These are phyloP conservation scores for Drosophila helvetica DNA, from an alignment of 2,888 invertebrate species.

Conservation along the genomic window DNA sequence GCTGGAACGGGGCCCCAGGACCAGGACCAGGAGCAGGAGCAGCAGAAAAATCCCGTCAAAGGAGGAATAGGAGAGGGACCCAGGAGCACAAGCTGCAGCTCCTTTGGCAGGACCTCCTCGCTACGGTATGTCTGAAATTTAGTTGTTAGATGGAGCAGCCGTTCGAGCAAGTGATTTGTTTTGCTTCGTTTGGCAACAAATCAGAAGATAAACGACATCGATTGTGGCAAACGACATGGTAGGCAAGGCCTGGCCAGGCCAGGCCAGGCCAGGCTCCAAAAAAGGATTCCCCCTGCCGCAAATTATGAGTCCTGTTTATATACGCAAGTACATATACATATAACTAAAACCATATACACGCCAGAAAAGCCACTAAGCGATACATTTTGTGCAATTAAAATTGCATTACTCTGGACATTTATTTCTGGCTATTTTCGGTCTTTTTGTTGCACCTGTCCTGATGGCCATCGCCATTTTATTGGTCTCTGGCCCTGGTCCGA, in stretches of 20 bases:
- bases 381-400: constrained; percentile 60
- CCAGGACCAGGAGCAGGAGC: constrained; percentile 3
- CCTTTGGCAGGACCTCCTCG: constrained; percentile 28
- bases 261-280: constrained; percentile 23
- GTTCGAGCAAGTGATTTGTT: constrained; percentile 75
- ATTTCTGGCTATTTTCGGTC: constrained; percentile 24
- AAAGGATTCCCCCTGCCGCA: constrained; percentile 32
- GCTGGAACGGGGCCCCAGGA: constrained; percentile 13
- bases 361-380: constrained; percentile 6
- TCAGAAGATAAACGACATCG: constrained; percentile 78
- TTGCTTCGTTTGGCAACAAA: constrained; percentile 76
- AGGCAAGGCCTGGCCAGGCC: constrained; percentile 11
- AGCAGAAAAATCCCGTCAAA: constrained; percentile 50
- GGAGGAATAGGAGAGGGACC: background rate
- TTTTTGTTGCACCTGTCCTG: constrained; percentile 39
- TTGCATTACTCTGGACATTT: constrained; percentile 52
- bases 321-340: background rate
- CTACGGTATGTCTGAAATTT: constrained; percentile 26
- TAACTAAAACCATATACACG: too few relatives aligned
- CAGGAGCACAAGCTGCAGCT: constrained; percentile 38
- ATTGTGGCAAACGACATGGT: constrained; percentile 72
- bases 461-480: constrained; percentile 47
- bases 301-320: constrained; percentile 45
- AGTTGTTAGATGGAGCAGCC: constrained; percentile 63
- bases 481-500: constrained; percentile 40